These are phyloP conservation scores for Ciconia boyciana DNA, from an alignment of 2,113 vertebrate genomes.

Conservation along the genomic window DNA sequence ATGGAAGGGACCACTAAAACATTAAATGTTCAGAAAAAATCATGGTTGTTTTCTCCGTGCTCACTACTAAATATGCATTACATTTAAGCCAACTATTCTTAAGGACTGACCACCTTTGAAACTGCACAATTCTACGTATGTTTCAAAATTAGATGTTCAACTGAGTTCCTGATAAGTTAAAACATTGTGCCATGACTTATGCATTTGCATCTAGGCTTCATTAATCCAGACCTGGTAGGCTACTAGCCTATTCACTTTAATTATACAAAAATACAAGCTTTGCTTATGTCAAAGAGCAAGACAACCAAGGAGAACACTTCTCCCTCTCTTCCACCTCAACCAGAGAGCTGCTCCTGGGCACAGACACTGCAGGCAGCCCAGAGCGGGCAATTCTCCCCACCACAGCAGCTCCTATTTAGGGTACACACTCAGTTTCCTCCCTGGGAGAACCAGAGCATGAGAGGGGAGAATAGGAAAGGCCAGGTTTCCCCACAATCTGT, in stretches of 20 bases:
- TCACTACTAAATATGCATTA: not conserved
- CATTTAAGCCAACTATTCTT: not conserved
- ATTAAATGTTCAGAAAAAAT: not conserved
- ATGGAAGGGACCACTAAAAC: not conserved
- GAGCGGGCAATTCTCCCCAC: fast-evolving
- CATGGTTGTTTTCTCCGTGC: not conserved
- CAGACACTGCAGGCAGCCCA: not conserved
- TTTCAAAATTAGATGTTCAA: not conserved
- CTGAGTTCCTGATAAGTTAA: not conserved
- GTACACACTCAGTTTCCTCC: not conserved
- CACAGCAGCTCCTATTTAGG: not conserved
- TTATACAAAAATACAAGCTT: not conserved
- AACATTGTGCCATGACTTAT: not conserved
- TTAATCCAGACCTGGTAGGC: not conserved
- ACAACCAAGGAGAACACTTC: not conserved
- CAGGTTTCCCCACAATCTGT: not conserved
- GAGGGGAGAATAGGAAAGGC: not conserved
- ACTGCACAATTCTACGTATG: fast-evolving
- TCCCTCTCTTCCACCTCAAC: not conserved
- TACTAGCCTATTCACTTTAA: not conserved
- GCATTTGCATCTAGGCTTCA: not conserved
- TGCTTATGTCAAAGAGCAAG: not conserved
- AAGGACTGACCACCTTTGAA: not conserved
- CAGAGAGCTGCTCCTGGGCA: not conserved
- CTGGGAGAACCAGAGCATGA: fast-evolving